A percentile compares a stretch with the other conserved stretches of the same genome.
Conservation (phyloP, 2,113 vertebrate genomes). For the Hassar affinis region DNA sequence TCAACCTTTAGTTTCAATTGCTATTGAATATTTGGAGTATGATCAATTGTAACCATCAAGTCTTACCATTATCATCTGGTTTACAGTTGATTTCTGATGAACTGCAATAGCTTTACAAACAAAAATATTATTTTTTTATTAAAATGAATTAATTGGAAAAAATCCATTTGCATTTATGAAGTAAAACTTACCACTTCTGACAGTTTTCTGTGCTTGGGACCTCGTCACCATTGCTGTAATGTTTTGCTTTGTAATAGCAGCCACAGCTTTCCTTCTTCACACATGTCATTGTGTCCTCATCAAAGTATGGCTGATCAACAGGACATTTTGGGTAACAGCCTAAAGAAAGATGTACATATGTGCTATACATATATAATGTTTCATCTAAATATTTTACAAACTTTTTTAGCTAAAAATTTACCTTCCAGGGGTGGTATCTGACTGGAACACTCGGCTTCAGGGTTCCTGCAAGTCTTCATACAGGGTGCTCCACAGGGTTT, state of each 20-base stretch:
- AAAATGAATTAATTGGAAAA: not conserved
- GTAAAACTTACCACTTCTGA: constrained; percentile 65
- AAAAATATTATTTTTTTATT: not conserved
- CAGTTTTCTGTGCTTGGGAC: constrained; percentile 76
- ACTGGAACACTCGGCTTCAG: constrained; percentile 63
- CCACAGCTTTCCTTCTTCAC: constrained; percentile 69
- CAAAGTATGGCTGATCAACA: constrained; percentile 77
- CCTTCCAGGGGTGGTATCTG: constrained; percentile 71
- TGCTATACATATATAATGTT: too few species aligned
- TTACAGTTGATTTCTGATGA: constrained; percentile 57
- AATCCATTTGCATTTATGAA: not conserved
- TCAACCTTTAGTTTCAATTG: not conserved
- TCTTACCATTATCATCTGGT: constrained; percentile 60
- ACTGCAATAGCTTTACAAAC: constrained; percentile 62
- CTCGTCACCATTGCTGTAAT: constrained; percentile 67
- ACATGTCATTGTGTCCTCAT: constrained; percentile 83
- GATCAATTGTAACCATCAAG: not conserved
- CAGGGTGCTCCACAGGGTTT: constrained; percentile 70
- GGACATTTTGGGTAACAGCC: constrained; percentile 91
- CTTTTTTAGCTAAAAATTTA: constrained; percentile 46
- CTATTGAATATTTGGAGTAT: not conserved
- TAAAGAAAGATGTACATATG: constrained; percentile 51
- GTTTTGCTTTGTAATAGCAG: constrained; percentile 63
- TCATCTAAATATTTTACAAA: too few species aligned
- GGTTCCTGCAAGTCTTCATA: constrained; percentile 72